These are phyloP conservation scores for Taxidea taxus DNA, from an alignment of 2,113 vertebrate species.

Conservation along the genomic window DNA sequence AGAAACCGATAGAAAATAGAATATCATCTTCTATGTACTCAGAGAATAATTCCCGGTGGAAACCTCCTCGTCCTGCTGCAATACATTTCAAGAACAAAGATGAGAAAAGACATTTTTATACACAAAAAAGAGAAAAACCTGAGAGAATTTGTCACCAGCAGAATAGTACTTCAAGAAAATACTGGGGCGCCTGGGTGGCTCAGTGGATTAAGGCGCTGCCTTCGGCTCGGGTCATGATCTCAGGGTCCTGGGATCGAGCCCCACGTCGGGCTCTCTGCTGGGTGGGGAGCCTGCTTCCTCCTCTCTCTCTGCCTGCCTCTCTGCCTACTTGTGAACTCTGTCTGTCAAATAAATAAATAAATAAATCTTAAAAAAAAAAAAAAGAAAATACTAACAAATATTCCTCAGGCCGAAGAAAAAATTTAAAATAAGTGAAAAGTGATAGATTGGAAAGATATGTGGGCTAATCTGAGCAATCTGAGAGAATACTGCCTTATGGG, in stretches of 20 bases:
- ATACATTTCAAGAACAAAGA: neutral
- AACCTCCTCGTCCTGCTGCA: neutral
- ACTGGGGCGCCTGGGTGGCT: too few relatives aligned
- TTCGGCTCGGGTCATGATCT: too few relatives aligned
- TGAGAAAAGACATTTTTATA: neutral
- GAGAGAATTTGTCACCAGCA: neutral
- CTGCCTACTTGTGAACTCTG: too few relatives aligned
- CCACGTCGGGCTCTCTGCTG: too few relatives aligned
- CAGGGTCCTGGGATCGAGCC: too few relatives aligned
- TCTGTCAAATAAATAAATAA: too few relatives aligned
- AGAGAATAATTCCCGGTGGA: too few relatives aligned
- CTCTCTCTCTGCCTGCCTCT: too few relatives aligned
- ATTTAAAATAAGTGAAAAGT: neutral
- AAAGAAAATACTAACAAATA: neutral
- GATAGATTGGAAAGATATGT: neutral
- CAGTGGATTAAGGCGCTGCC: too few relatives aligned
- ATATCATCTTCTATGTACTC: neutral
- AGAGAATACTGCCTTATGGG: neutral
- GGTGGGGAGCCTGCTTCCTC: too few relatives aligned
- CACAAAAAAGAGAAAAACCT: neutral
- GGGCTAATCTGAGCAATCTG: neutral
- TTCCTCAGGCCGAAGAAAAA: neutral
- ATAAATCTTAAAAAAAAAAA: too few relatives aligned
- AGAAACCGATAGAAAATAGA: neutral
- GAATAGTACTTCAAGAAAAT: neutral